phyloP scores from a whole-genome alignment of 2,888 invertebrate genomes.

The Tenthredo livida region DNA sequence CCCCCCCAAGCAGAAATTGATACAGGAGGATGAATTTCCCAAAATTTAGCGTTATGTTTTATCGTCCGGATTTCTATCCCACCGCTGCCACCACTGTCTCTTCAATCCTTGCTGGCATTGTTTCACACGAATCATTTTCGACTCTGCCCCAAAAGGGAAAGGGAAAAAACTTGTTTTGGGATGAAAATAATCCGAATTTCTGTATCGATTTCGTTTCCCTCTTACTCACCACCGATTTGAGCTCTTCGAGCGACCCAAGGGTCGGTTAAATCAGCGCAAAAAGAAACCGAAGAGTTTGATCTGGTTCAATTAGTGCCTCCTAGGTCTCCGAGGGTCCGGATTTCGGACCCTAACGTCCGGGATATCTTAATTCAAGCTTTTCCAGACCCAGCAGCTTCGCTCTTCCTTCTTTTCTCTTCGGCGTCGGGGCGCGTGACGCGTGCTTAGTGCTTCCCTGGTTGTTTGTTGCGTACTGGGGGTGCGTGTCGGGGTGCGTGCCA shows the following conservation, averaged over 20 bases:
- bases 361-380: constrained; percentile 35
- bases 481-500: constrained; percentile 71
- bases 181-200: not conserved
- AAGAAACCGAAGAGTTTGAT: constrained; percentile 34
- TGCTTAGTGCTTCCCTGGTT: constrained; percentile 66
- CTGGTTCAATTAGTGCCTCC: constrained; percentile 35
- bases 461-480: constrained; percentile 69
- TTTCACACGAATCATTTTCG: not conserved
- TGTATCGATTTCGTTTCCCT: not conserved
- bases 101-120: not conserved
- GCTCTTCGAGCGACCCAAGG: not conserved
- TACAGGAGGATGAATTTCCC: not conserved
- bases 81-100: constrained; percentile 10
- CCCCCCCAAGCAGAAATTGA: not conserved
- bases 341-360: constrained; percentile 9
- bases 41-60: not conserved
- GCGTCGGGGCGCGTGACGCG: not conserved
- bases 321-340: constrained; percentile 20
- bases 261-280: not conserved
- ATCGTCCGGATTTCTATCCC: not conserved
- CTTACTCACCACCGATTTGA: not conserved
- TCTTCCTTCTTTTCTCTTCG: not conserved
- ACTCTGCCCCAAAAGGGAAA: not conserved
- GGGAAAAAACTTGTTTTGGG: not conserved
- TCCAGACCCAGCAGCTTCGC: not conserved